Conservation (phyloP, 2,113 vertebrate genomes). For the Carassius carassius region DNA sequence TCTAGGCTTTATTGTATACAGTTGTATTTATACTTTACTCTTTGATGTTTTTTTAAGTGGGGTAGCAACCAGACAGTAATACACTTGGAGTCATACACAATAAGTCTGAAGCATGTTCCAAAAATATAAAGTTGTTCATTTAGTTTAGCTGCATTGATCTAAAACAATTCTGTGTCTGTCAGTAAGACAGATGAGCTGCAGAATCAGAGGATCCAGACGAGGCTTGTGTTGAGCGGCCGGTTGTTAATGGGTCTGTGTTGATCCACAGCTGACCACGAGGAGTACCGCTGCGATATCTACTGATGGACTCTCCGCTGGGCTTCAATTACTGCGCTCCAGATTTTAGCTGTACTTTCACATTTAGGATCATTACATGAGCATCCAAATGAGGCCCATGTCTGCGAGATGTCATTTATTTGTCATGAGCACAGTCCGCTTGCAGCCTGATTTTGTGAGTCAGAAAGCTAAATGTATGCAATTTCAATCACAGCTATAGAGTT, state of each 20-base stretch:
- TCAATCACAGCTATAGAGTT: not conserved
- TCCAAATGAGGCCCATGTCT: too few relatives aligned
- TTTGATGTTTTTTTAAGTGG: too few relatives aligned
- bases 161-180: not conserved
- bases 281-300: constrained; percentile 36
- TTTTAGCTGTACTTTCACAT: too few relatives aligned
- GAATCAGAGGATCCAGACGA: not conserved
- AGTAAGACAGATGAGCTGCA: not conserved
- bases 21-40: too few relatives aligned
- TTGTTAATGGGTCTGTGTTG: not conserved
- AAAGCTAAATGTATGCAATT: not conserved
- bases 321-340: constrained; percentile 42
- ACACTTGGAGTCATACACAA: too few relatives aligned
- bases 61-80: too few relatives aligned
- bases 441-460: too few relatives aligned
- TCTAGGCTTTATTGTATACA: too few relatives aligned
- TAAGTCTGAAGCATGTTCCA: too few relatives aligned
- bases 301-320: constrained; percentile 34
- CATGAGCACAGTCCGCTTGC: too few relatives aligned
- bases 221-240: not conserved
- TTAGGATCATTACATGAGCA: too few relatives aligned
- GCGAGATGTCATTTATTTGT: not conserved
- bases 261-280: not conserved
- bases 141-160: not conserved
- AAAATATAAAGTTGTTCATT: too few relatives aligned